A percentile compares a stretch with the other conserved stretches of the same genome.
These are phyloP conservation scores for Sphecodes monilicornis DNA, from an alignment of 2,888 invertebrate species.

Conservation along the genomic window DNA sequence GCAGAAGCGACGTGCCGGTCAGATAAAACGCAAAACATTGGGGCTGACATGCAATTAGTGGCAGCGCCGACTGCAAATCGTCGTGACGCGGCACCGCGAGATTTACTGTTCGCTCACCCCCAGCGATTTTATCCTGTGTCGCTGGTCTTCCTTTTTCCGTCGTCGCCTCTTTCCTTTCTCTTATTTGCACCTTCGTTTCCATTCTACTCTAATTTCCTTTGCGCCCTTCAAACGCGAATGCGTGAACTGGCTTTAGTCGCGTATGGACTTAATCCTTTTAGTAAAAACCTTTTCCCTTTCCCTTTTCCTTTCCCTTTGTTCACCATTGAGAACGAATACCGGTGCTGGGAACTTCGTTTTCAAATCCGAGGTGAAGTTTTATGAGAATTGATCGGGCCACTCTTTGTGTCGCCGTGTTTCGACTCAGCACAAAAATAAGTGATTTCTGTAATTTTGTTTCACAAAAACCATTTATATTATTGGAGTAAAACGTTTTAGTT, in stretches of 20 bases:
- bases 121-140: conserved; percentile 32
- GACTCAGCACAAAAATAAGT: no score
- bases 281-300: not conserved
- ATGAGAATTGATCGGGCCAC: not conserved
- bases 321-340: not conserved
- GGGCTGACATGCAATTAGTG: conserved; percentile 69
- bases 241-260: conserved; percentile 17
- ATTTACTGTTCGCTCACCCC: conserved; percentile 58
- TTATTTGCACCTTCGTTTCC: conserved; percentile 31
- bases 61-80: conserved; percentile 73
- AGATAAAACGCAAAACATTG: conserved; percentile 76
- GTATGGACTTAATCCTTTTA: conserved; percentile 40
- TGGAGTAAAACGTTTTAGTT: no score
- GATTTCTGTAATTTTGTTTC: no score
- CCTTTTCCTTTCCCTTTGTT: not conserved
- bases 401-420: not conserved
- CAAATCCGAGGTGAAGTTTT: not conserved
- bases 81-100: conserved; percentile 59
- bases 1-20: conserved; percentile 44
- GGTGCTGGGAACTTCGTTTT: not conserved
- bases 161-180: conserved; percentile 33
- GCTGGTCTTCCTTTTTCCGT: conserved; percentile 13
- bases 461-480: no score
- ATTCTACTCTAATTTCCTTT: conserved; percentile 49
- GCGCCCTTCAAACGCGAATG: conserved; percentile 33